Conservation (phyloP, 1,140 invertebrate genomes). For the Cydia amplana region DNA sequence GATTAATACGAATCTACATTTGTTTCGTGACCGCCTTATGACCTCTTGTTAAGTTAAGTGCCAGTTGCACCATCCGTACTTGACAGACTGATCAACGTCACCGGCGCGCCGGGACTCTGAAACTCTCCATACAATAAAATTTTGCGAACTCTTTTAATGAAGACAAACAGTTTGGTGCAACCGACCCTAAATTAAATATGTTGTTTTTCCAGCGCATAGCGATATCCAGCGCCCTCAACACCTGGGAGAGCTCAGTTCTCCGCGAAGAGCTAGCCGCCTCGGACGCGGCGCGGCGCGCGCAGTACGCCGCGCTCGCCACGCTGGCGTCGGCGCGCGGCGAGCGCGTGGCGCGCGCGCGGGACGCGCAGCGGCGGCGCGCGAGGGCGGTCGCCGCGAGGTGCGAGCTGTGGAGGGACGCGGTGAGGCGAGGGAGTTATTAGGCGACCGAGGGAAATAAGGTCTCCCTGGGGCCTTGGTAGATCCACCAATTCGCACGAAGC, state of each 20-base stretch:
- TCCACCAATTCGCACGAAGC: too few relatives aligned
- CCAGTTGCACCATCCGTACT: too few relatives aligned
- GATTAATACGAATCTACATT: too few relatives aligned
- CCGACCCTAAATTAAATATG: not conserved
- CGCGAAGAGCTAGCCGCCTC: conserved; percentile 50
- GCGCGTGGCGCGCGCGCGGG: conserved; percentile 40
- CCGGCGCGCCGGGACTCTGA: too few relatives aligned
- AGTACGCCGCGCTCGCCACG: conserved; percentile 42
- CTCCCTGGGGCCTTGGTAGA: too few relatives aligned
- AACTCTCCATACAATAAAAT: too few relatives aligned
- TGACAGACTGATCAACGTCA: too few relatives aligned
- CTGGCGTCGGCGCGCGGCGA: conserved; percentile 44
- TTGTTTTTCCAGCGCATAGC: conserved; percentile 51
- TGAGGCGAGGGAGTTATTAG: conserved; percentile 38
- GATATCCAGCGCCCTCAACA: conserved; percentile 57
- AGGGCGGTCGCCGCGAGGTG: conserved; percentile 52
- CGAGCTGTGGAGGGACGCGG: conserved; percentile 53
- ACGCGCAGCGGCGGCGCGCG: conserved; percentile 37
- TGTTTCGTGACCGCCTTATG: too few relatives aligned
- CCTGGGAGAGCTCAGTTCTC: conserved; percentile 55
- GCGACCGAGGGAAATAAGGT: too few relatives aligned
- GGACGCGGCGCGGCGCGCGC: conserved; percentile 48
- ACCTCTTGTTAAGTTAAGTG: too few relatives aligned
- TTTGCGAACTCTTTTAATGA: too few relatives aligned
- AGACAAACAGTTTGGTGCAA: too few relatives aligned